Percentiles rank a stretch among this genome's conserved stretches.
These are phyloP conservation scores for Corythornis madagascariensis DNA, from an alignment of 2,113 vertebrate species.

Conservation along the genomic window DNA sequence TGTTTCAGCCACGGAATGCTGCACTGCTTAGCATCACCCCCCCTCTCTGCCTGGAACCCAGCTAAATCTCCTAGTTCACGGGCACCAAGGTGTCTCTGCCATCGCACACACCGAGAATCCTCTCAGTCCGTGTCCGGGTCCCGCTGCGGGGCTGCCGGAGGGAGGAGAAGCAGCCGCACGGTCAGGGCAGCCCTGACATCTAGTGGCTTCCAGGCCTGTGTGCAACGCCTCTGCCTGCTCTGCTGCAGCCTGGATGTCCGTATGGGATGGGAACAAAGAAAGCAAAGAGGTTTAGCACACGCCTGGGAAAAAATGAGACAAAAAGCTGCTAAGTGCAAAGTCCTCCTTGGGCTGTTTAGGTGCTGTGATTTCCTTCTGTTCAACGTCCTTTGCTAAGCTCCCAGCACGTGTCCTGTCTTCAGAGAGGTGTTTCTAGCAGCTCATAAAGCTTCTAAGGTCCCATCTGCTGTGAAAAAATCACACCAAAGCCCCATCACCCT, in stretches of 20 bases:
- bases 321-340: neutral
- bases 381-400: neutral
- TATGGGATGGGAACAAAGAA: neutral
- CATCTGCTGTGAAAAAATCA: neutral
- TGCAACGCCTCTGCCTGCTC: rapidly evolving
- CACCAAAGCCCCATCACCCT: neutral
- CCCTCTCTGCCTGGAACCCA: neutral
- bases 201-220: neutral
- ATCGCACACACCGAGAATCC: neutral
- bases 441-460: neutral
- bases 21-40: neutral
- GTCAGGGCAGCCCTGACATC: neutral
- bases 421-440: neutral
- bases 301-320: neutral
- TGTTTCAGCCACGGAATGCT: neutral
- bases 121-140: neutral
- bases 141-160: too few relatives aligned
- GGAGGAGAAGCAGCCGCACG: neutral
- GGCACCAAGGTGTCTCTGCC: neutral
- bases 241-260: neutral
- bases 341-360: neutral
- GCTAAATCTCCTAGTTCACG: neutral
- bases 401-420: neutral
- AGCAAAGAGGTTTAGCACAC: neutral
- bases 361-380: neutral